Conservation (phyloP, 2,113 vertebrate species). For the Zeus faber region DNA sequence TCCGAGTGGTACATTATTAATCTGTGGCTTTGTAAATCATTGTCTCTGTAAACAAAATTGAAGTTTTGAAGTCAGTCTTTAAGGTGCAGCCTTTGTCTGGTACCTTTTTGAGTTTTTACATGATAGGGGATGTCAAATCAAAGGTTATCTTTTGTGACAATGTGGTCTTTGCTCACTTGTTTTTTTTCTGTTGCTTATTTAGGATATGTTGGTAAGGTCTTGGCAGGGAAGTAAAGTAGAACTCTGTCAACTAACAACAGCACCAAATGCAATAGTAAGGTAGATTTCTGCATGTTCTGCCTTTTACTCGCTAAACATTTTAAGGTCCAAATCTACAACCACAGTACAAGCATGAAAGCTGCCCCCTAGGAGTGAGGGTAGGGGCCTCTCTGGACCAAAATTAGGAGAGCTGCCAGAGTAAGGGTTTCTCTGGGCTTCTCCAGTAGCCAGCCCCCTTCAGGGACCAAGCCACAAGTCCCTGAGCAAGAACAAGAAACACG, state of each 20-base stretch:
- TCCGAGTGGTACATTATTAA: too few relatives aligned
- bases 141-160: conserved; percentile 18
- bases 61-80: conserved; percentile 25
- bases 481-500: conserved; percentile 27
- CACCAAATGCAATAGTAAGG: too few relatives aligned
- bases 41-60: conserved; percentile 26
- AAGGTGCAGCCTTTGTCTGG: conserved; percentile 10
- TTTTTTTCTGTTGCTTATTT: conserved; percentile 7
- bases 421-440: conserved; percentile 17
- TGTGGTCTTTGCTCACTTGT: conserved; percentile 11
- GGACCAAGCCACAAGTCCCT: conserved; percentile 21
- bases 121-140: conserved; percentile 16
- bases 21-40: conserved; percentile 35
- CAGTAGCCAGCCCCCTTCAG: conserved; percentile 16
- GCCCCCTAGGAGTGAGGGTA: too few relatives aligned
- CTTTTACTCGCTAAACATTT: too few relatives aligned
- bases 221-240: too few relatives aligned
- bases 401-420: conserved; percentile 7
- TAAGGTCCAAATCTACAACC: too few relatives aligned
- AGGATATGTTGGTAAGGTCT: too few relatives aligned
- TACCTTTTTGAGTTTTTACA: conserved; percentile 19
- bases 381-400: background rate
- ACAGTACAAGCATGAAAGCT: too few relatives aligned
- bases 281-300: too few relatives aligned
- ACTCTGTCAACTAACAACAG: too few relatives aligned